Evolutionary conservation across 1,140 invertebrate species (phyloP).

Genomic region (Lordiphosa clarofinis): DNA sequence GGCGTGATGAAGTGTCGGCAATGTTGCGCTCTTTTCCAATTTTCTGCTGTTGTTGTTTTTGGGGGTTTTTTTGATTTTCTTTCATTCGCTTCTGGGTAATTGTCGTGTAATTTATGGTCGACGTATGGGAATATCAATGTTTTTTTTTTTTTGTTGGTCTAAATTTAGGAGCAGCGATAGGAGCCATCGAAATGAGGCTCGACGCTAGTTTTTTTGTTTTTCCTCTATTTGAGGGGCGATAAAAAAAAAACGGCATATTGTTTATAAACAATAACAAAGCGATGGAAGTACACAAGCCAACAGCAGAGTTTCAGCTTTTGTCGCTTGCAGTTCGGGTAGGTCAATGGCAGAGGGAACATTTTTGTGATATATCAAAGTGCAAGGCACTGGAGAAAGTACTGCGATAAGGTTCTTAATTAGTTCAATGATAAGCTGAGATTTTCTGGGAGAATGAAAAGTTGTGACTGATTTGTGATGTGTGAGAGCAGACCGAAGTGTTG

Average conservation of each 20-base stretch:
- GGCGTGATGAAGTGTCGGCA: conserved; percentile 60
- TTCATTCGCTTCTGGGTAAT: conserved; percentile 54
- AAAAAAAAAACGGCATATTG: conserved; percentile 24
- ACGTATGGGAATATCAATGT: conserved; percentile 75
- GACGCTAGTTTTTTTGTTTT: background rate
- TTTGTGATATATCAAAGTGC: too few species aligned
- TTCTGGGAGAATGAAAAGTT: too few species aligned
- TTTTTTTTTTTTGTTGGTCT: conserved; percentile 39
- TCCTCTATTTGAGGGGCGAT: conserved; percentile 1
- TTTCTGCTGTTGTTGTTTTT: conserved; percentile 34
- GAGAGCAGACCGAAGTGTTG: too few species aligned
- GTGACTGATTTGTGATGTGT: too few species aligned
- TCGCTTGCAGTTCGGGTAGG: too few species aligned
- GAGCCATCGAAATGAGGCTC: background rate
- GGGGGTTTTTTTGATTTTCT: conserved; percentile 17
- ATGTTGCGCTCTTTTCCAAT: conserved; percentile 48
- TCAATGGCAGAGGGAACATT: too few species aligned
- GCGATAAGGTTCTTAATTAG: too few species aligned
- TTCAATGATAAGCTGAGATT: too few species aligned
- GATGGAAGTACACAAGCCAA: conserved; percentile 1
- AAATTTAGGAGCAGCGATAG: conserved; percentile 45
- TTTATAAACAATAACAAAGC: conserved; percentile 62
- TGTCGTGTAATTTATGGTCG: conserved; percentile 68
- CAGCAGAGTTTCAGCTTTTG: conserved; percentile 1
- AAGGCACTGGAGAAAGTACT: too few species aligned